Percentiles rank a stretch among this genome's conserved stretches.
phyloP scores from a whole-genome alignment of 2,797 vertebrate genomes.

The Mormyrus hasselquistii region DNA sequence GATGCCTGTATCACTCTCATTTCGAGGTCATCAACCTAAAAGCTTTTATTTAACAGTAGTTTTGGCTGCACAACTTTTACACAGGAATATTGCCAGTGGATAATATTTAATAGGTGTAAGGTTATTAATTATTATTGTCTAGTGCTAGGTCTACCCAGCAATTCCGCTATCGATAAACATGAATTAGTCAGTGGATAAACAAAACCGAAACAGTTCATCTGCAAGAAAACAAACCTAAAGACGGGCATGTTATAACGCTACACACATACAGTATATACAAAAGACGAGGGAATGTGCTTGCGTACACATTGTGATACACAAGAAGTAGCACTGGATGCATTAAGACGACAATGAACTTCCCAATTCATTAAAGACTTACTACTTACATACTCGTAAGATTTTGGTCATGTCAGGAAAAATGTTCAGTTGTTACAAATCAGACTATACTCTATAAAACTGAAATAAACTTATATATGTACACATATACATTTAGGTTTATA shows the following conservation, averaged over 20 bases:
- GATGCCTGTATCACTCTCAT: background rate
- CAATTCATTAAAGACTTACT: background rate
- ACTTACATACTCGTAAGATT: slow-evolving; percentile 26
- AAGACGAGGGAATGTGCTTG: background rate
- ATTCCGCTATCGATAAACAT: background rate
- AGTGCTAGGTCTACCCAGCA: background rate
- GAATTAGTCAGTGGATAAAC: background rate
- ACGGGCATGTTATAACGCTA: background rate
- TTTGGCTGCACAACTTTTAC: slow-evolving; percentile 2
- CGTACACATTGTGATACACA: background rate
- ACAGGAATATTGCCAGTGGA: slow-evolving; percentile 2
- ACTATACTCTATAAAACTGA: slow-evolving; percentile 18
- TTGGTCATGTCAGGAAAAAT: slow-evolving; percentile 43
- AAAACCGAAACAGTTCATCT: background rate
- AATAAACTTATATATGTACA: slow-evolving; percentile 28
- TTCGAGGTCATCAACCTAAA: background rate
- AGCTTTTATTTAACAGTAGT: background rate
- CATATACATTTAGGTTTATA: slow-evolving; percentile 24
- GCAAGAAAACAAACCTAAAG: slow-evolving; percentile 11
- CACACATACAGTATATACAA: slow-evolving; percentile 16
- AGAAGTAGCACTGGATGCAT: slow-evolving; percentile 5
- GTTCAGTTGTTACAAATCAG: slow-evolving; percentile 37
- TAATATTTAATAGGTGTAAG: background rate
- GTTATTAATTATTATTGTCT: background rate
- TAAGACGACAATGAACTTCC: slow-evolving; percentile 10